Evolutionary conservation across 2,797 vertebrate species (phyloP).

Genomic region (Ctenopoma multispine): DNA sequence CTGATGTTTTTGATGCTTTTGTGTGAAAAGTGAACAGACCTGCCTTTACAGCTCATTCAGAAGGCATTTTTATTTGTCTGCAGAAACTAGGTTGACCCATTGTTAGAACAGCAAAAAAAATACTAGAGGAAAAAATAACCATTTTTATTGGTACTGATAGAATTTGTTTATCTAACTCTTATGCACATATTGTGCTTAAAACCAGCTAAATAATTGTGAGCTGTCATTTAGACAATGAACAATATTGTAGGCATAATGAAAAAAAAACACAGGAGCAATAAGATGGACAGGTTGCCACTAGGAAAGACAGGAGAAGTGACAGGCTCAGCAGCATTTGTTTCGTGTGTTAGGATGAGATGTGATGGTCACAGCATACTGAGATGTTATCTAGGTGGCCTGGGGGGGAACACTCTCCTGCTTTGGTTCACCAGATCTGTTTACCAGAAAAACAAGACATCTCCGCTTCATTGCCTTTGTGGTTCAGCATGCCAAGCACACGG

Average conservation of each 20-base stretch:
- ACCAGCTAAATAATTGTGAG: neutral
- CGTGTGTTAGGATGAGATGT: slow-evolving; percentile 63
- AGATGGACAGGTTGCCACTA: slow-evolving; percentile 6
- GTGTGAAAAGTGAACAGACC: slow-evolving; percentile 30
- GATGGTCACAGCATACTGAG: slow-evolving; percentile 63
- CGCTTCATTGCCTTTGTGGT: slow-evolving; percentile 65
- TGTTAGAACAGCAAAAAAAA: neutral
- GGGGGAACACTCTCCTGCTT: slow-evolving; percentile 64
- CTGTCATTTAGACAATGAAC: slow-evolving; percentile 8
- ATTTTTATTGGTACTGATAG: neutral
- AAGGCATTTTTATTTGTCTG: neutral
- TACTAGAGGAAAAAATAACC: neutral
- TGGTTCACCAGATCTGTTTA: slow-evolving; percentile 78
- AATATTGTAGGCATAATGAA: neutral
- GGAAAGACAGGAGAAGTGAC: slow-evolving; percentile 24
- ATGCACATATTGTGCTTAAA: neutral
- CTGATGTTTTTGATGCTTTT: slow-evolving; percentile 7
- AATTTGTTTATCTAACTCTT: neutral
- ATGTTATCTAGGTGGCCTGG: slow-evolving; percentile 69
- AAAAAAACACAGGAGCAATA: slow-evolving; percentile 20
- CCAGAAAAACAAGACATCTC: slow-evolving; percentile 71
- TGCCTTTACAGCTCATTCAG: slow-evolving; percentile 17
- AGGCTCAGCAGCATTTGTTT: slow-evolving; percentile 45
- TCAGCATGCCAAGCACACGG: slow-evolving; percentile 68
- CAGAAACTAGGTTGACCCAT: neutral